Percentiles rank a stretch among this genome's conserved stretches.
phyloP scores from a whole-genome alignment of 2,797 vertebrate genomes.

The Pipistrellus pipistrellus region DNA sequence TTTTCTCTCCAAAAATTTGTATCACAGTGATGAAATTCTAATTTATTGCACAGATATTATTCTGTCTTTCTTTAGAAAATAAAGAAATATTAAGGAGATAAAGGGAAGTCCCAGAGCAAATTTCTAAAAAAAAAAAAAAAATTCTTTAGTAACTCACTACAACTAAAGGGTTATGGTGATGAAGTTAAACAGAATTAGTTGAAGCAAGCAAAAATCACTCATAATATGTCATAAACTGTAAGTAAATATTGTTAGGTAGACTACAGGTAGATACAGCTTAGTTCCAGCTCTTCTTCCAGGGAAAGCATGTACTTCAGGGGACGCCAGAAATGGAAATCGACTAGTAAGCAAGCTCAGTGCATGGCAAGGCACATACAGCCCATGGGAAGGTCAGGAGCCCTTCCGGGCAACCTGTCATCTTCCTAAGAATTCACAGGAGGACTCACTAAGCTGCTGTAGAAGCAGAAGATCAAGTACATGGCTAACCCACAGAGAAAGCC shows the following conservation, averaged over 20 bases:
- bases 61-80: not conserved
- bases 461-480: not conserved
- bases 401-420: not conserved
- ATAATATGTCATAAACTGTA: not conserved
- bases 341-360: not conserved
- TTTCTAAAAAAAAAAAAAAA: conserved; percentile 32
- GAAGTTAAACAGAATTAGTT: not conserved
- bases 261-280: not conserved
- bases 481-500: not conserved
- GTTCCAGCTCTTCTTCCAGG: not conserved
- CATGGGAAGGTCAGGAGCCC: too few relatives aligned
- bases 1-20: conserved; percentile 11
- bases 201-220: conserved; percentile 1
- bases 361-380: not conserved
- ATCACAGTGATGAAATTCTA: not conserved
- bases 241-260: not conserved
- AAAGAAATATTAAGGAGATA: not conserved
- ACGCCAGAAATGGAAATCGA: not conserved
- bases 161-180: not conserved
- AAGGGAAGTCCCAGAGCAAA: not conserved
- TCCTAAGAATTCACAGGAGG: not conserved
- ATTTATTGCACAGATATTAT: not conserved
- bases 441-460: not conserved
- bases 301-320: not conserved
- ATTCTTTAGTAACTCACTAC: not conserved